phyloP scores from a whole-genome alignment of 2,888 invertebrate genomes.

The Drosophila paucipuncta region DNA sequence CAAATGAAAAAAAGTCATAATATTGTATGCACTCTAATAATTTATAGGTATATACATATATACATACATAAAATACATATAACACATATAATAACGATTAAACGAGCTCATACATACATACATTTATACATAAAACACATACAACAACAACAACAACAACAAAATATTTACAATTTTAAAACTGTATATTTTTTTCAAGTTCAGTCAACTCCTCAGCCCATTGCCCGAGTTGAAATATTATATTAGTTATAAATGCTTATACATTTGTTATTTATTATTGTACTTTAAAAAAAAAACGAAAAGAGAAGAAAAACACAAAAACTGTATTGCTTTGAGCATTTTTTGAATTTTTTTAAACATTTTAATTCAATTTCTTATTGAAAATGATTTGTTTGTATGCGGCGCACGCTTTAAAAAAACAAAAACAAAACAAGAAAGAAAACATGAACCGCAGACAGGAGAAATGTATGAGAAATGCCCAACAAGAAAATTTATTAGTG shows the following conservation, averaged over 20 bases:
- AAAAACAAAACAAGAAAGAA: constrained; percentile 6
- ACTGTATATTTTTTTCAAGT: constrained; percentile 66
- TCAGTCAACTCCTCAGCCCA: constrained; percentile 61
- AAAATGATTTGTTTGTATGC: constrained; percentile 51
- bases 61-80: constrained; percentile 21
- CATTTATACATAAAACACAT: constrained; percentile 27
- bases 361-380: constrained; percentile 37
- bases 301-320: constrained; percentile 51
- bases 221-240: constrained; percentile 69
- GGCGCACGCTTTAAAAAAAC: constrained; percentile 59
- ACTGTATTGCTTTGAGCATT: constrained; percentile 78
- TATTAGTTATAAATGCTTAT: constrained; percentile 64
- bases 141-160: constrained; percentile 6
- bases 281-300: constrained; percentile 61
- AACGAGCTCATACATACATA: constrained; percentile 46
- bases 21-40: constrained; percentile 53
- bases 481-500: background rate
- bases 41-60: constrained; percentile 26
- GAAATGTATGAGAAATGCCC: constrained; percentile 26
- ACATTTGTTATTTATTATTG: constrained; percentile 80
- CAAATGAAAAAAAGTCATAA: constrained; percentile 58
- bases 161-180: constrained; percentile 67
- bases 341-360: constrained; percentile 35
- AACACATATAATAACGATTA: constrained; percentile 5
- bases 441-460: constrained; percentile 17